These are phyloP conservation scores for Drosophila setifemur DNA, from an alignment of 1,140 invertebrate genomes.

Conservation along the genomic window DNA sequence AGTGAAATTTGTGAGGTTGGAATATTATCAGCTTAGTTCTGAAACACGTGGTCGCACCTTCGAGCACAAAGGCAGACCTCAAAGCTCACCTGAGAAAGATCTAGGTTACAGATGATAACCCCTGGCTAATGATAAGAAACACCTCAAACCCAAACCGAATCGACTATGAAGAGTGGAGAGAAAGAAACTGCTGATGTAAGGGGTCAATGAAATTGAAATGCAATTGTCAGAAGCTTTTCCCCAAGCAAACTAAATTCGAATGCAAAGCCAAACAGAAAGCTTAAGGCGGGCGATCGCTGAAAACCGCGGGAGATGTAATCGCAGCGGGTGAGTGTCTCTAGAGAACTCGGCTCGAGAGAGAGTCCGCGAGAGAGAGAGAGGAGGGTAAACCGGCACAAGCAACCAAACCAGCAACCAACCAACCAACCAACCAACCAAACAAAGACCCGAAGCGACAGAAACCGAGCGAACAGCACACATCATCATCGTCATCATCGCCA, in stretches of 20 bases:
- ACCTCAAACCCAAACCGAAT: not conserved
- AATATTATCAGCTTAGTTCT: not conserved
- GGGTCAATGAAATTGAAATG: constrained; percentile 41
- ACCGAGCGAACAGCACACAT: constrained; percentile 33
- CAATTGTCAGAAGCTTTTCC: constrained; percentile 39
- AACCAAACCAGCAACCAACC: constrained; percentile 20
- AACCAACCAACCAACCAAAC: constrained; percentile 31
- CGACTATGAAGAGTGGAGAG: not conserved
- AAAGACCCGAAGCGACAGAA: constrained; percentile 39
- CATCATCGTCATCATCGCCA: constrained; percentile 6
- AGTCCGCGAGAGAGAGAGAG: not conserved
- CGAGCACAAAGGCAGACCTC: not conserved
- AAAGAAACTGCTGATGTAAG: not conserved
- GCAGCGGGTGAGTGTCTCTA: not conserved
- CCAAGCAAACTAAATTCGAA: not conserved
- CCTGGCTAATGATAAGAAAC: constrained; percentile 5
- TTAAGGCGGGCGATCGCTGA: constrained; percentile 21
- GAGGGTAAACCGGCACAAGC: constrained; percentile 2
- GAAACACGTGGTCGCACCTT: not conserved
- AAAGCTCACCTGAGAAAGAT: constrained; percentile 31
- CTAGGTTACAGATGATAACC: constrained; percentile 27
- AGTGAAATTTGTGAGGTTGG: not conserved
- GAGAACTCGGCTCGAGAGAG: not conserved
- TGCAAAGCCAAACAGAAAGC: constrained; percentile 17
- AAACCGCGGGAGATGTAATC: constrained; percentile 34